phyloP scores from a whole-genome alignment of 2,888 invertebrate species.

The Dysmachus trigonus region DNA sequence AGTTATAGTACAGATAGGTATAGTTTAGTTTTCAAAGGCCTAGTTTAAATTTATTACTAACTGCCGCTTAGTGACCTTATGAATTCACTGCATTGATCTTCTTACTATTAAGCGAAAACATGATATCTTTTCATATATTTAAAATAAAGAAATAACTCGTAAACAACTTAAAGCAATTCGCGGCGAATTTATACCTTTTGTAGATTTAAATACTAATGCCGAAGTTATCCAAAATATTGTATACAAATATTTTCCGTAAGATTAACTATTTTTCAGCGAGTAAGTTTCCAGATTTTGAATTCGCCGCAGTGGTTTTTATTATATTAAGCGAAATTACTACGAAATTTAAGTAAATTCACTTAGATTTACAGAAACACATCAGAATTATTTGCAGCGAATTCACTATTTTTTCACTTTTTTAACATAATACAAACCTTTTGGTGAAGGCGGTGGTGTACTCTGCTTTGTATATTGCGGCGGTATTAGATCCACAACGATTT shows the following conservation, averaged over 20 bases:
- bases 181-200: not conserved
- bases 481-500: conserved; percentile 70
- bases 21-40: too few species aligned
- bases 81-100: not conserved
- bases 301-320: not conserved
- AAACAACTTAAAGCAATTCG: not conserved
- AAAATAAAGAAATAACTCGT: not conserved
- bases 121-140: not conserved
- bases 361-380: not conserved
- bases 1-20: too few species aligned
- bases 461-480: conserved; percentile 68
- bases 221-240: too few species aligned
- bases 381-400: not conserved
- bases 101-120: not conserved
- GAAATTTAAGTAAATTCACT: not conserved
- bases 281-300: not conserved
- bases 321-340: not conserved
- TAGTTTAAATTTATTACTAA: too few species aligned
- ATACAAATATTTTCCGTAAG: not conserved
- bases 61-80: not conserved
- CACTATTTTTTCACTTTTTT: not conserved
- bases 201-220: too few species aligned
- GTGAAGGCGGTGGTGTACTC: conserved; percentile 67
- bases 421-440: conserved; percentile 62
- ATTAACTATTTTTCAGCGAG: not conserved